Conservation (phyloP, 2,888 invertebrate genomes). For the Pristionchus japonicus region DNA sequence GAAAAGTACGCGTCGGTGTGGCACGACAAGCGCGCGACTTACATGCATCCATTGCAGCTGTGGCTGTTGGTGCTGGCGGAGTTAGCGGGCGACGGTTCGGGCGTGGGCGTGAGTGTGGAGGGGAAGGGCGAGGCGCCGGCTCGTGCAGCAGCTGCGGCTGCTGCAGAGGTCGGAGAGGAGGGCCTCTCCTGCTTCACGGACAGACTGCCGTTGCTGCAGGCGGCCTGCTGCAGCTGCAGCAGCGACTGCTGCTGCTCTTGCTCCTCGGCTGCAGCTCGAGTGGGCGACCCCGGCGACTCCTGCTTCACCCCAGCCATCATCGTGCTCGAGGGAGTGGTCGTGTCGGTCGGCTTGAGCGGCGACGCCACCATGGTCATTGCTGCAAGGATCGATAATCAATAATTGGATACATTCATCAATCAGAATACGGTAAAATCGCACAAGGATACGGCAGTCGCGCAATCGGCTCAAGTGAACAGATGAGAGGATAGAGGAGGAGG, state of each 20-base stretch:
- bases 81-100: constrained; percentile 33
- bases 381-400: no score
- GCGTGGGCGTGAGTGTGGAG: constrained; percentile 26
- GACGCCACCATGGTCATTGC: constrained; percentile 39
- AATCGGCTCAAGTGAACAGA: not conserved
- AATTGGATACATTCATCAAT: not conserved
- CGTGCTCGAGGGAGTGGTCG: not conserved
- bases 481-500: not conserved
- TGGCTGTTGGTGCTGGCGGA: no score
- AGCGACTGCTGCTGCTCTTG: not conserved
- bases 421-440: not conserved
- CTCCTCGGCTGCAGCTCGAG: not conserved
- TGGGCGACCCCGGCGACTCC: not conserved
- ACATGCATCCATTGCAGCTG: constrained; percentile 34
- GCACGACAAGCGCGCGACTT: not conserved
- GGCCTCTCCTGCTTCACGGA: no score
- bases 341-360: constrained; percentile 18
- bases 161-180: no score
- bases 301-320: not conserved
- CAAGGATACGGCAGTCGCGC: not conserved
- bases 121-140: not conserved
- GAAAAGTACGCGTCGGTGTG: not conserved
- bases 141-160: not conserved
- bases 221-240: not conserved
- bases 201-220: not conserved